Evolutionary conservation across 2,113 vertebrate species (phyloP).

Genomic region (Oreochromis aureus): DNA sequence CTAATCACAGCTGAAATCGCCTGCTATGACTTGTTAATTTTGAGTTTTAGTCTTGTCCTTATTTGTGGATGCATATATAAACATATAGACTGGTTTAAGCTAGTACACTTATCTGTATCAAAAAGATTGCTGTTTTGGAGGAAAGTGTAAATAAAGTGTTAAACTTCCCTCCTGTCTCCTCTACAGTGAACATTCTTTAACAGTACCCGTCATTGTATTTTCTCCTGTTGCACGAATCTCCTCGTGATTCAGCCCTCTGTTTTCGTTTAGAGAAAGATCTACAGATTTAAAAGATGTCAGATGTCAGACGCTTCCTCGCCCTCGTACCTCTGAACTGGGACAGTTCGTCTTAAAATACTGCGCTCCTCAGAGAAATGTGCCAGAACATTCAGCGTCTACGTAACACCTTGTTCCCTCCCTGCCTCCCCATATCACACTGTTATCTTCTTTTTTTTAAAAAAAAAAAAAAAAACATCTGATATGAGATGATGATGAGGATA

Average conservation of each 20-base stretch:
- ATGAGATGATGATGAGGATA: neutral
- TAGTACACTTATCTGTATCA: rapidly evolving
- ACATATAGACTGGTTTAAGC: neutral
- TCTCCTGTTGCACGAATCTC: neutral
- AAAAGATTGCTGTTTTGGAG: neutral
- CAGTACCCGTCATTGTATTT: neutral
- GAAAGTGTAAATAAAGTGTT: neutral
- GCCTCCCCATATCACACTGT: neutral
- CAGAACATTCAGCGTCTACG: conserved; percentile 17
- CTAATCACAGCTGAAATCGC: neutral
- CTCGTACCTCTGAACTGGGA: conserved; percentile 51
- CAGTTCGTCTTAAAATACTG: conserved; percentile 49
- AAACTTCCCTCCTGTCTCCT: neutral
- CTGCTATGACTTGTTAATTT: neutral
- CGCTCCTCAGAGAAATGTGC: conserved; percentile 39
- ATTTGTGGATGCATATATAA: neutral
- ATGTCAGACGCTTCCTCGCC: conserved; percentile 9
- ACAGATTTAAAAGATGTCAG: conserved; percentile 14
- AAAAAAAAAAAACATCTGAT: neutral
- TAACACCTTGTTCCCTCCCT: neutral
- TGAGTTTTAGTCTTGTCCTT: neutral
- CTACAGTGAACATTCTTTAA: neutral
- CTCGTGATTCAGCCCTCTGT: neutral
- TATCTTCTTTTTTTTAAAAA: neutral
- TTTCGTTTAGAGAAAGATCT: neutral